Conservation (phyloP, 2,113 vertebrate species). For the Colistium nudipinnis region DNA sequence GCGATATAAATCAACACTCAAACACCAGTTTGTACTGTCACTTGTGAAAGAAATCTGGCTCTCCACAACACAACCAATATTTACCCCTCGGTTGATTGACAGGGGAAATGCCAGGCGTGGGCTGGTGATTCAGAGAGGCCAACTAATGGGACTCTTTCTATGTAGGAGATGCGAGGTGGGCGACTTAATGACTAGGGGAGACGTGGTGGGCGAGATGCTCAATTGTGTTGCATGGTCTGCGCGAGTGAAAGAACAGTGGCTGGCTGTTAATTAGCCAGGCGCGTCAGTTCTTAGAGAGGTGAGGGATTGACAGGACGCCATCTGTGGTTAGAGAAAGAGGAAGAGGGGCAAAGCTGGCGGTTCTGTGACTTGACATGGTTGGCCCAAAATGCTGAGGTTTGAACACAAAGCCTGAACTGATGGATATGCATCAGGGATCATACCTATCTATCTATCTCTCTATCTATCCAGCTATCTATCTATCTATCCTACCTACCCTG, state of each 20-base stretch:
- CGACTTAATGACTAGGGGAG: conserved; percentile 74
- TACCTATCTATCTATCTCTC: conserved; percentile 46
- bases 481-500: conserved; percentile 37
- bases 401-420: conserved; percentile 17
- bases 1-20: conserved; percentile 59
- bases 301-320: conserved; percentile 65
- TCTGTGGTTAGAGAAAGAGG: conserved; percentile 50
- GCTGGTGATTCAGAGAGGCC: conserved; percentile 67
- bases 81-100: conserved; percentile 72
- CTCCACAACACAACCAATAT: conserved; percentile 62
- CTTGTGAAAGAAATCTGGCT: conserved; percentile 57
- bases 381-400: conserved; percentile 30
- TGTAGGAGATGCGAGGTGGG: conserved; percentile 70
- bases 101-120: conserved; percentile 68
- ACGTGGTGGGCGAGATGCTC: conserved; percentile 54
- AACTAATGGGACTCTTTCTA: conserved; percentile 62
- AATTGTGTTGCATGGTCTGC: conserved; percentile 54
- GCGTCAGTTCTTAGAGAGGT: conserved; percentile 38
- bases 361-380: conserved; percentile 24
- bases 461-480: conserved; percentile 53
- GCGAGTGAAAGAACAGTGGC: conserved; percentile 22
- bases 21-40: conserved; percentile 58
- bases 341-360: conserved; percentile 20
- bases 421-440: conserved; percentile 17
- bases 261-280: conserved; percentile 59